A percentile compares a stretch with the other conserved stretches of the same genome.
phyloP scores from a whole-genome alignment of 1,140 invertebrate genomes.

The Stegodyphus dumicola region DNA sequence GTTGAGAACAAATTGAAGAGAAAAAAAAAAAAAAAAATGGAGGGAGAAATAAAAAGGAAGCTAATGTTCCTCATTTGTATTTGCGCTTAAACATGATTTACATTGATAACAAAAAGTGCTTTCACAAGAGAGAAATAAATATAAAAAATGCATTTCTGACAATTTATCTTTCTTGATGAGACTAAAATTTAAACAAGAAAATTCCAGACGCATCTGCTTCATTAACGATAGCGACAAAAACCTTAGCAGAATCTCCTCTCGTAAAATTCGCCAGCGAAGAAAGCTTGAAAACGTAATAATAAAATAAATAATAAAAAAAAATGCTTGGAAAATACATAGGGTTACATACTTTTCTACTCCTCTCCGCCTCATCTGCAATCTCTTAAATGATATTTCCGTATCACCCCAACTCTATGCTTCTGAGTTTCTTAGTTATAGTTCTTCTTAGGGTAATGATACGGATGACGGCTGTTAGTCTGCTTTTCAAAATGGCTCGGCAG shows the following conservation, averaged over 20 bases:
- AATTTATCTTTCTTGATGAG: background rate
- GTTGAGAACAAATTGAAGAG: too few species aligned
- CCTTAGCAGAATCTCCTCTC: conserved; percentile 23
- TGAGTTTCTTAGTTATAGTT: too few species aligned
- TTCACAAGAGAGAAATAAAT: too few species aligned
- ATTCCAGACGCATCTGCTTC: conserved; percentile 28
- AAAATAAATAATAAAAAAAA: too few species aligned
- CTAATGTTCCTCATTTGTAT: too few species aligned
- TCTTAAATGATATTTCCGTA: conserved; percentile 24
- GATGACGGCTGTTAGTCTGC: conserved; percentile 29
- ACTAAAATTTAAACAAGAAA: conserved; percentile 27
- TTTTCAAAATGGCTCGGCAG: conserved; percentile 22
- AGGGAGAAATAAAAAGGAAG: too few species aligned
- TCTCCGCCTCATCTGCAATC: conserved; percentile 5
- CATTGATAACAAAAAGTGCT: too few species aligned
- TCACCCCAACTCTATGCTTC: background rate
- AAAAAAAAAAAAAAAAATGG: too few species aligned
- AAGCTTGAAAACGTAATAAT: too few species aligned
- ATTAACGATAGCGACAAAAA: conserved; percentile 6
- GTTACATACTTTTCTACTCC: conserved; percentile 20
- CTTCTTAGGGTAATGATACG: conserved; percentile 15
- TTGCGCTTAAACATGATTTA: too few species aligned
- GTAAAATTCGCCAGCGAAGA: background rate
- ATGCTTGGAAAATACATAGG: too few species aligned
- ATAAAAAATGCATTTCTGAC: too few species aligned